Evolutionary conservation across 1,140 invertebrate genomes (phyloP).

Genomic region (Helicorthomorpha holstii): DNA sequence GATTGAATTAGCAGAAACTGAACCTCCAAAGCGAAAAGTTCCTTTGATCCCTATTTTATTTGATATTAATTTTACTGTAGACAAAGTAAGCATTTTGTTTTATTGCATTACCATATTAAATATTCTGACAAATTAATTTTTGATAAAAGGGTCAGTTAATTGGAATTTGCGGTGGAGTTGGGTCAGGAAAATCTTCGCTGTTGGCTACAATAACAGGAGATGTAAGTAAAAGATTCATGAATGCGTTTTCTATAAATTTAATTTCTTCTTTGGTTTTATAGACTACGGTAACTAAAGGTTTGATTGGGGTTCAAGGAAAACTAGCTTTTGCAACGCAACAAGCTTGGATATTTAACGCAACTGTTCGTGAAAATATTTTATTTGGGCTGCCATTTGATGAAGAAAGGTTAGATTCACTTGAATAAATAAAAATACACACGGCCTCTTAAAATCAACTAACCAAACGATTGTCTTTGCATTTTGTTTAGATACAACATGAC

Average conservation of each 20-base stretch:
- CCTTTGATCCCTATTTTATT: background rate
- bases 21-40: background rate
- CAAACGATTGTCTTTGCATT: constrained; percentile 5
- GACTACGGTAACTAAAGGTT: constrained; percentile 16
- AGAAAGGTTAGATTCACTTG: constrained; percentile 14
- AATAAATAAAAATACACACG: no score
- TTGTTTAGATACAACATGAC: constrained; percentile 26
- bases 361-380: constrained; percentile 40
- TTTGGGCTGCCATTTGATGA: constrained; percentile 36
- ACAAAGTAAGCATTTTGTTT: background rate
- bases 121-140: background rate
- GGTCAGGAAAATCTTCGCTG: constrained; percentile 61
- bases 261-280: background rate
- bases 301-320: constrained; percentile 20
- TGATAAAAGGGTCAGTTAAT: constrained; percentile 1
- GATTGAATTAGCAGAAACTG: background rate
- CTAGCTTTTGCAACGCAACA: constrained; percentile 37
- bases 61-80: background rate
- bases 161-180: constrained; percentile 26
- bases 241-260: background rate
- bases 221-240: constrained; percentile 9
- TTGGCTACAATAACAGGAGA: constrained; percentile 56
- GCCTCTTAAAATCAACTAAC: constrained; percentile 15
- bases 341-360: constrained; percentile 39
- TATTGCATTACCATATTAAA: background rate